Evolutionary conservation across 1,140 invertebrate species (phyloP), one percentile per base, ranked within the genome.

Genomic region (Eriosoma lanigerum): DNA sequence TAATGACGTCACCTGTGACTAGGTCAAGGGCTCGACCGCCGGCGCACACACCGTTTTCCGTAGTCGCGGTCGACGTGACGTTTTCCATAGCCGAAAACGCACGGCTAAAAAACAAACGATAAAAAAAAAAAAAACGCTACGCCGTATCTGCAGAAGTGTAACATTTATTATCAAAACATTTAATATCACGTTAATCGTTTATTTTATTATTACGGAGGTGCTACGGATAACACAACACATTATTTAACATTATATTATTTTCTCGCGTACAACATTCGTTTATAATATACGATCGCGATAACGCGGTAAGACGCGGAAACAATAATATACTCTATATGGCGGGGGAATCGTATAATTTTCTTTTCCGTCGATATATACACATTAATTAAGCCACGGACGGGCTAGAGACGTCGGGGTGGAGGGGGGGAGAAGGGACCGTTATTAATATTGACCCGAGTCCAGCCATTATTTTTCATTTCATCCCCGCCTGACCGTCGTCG

Each of bases 1-100:
- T 62, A 56, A 78, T 78, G 75, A 62, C 75, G 75, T 78, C 75
- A 78, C 75, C 75, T 78, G 54, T 32, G 75, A 78, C 75, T 78
- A 78, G 75, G 75, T 78, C 75, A 78, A 78, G 75, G 75, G 75
- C 44, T 78, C 38, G 21, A 1, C 38, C 32, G 32, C 52, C 21
- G 19, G 10, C 21, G 21, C 9, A 46, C 15, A 9, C 12, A 48
- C 66, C 56, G 15, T 17, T 26, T 17, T 29, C 15, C 15, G 17
- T 3, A 17, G 21, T 60, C 38, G 29, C n/a, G n/a, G n/a, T n/a
- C n/a, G n/a, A n/a, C n/a, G n/a, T 60, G 24, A 60, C 56, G 15
- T 17, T 26, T 17, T 29, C 15, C 15, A 17, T 3, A 17, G 21
- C 26, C 38, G 29, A 8, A 38, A 38, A 38, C 3, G 8, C 32